Evolutionary conservation across 2,888 invertebrate species (phyloP).

Genomic region (Eudasyphora cyanicolor): DNA sequence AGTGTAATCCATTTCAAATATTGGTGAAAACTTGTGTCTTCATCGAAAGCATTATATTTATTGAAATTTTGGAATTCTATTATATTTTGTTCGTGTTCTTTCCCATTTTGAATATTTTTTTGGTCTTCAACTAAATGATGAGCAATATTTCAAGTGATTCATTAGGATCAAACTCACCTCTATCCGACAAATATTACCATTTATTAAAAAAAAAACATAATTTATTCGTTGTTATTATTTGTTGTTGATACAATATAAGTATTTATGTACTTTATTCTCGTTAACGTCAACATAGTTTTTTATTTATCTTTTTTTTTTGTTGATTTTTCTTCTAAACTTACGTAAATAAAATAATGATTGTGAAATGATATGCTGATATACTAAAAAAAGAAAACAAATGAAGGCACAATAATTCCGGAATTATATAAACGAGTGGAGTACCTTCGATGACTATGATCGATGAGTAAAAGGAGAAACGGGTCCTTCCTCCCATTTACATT

Average conservation of each 20-base stretch:
- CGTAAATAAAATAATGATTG: slow-evolving; percentile 9
- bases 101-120: too few relatives aligned
- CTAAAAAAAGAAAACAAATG: slow-evolving; percentile 11
- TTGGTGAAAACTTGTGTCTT: too few relatives aligned
- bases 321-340: slow-evolving; percentile 6
- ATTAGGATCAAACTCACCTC: too few relatives aligned
- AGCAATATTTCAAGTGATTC: too few relatives aligned
- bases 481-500: not conserved
- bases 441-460: not conserved
- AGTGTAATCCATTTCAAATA: too few relatives aligned
- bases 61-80: too few relatives aligned
- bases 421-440: not conserved
- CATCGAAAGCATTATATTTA: too few relatives aligned
- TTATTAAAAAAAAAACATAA: too few relatives aligned
- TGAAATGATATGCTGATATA: slow-evolving; percentile 30
- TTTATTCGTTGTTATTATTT: slow-evolving; percentile 12
- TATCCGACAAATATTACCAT: too few relatives aligned
- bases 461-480: not conserved
- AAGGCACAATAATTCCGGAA: slow-evolving; percentile 22
- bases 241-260: slow-evolving; percentile 14
- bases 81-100: too few relatives aligned
- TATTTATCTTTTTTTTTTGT: not conserved
- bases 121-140: too few relatives aligned
- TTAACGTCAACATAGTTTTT: slow-evolving; percentile 15
- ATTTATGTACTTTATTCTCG: slow-evolving; percentile 1